Evolutionary conservation across 2,797 vertebrate genomes (phyloP), one percentile per base, ranked within the genome.

Genomic region (Ambastaia sidthimunki): DNA sequence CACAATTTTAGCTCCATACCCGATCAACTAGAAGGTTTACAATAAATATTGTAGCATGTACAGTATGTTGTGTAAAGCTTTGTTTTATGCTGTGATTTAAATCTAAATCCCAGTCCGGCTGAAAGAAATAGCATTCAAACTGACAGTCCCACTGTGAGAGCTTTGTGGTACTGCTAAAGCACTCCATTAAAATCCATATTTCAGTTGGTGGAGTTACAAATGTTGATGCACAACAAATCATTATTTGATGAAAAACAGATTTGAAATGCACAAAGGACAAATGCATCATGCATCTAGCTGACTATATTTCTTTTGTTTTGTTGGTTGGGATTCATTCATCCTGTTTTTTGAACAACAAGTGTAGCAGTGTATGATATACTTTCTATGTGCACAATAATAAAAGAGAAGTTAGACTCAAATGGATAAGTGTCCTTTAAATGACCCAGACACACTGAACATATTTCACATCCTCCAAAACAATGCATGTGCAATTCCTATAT

Each of bases 381-480:
- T 80, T 67, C 63, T 74, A 80, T 75, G 50, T 50, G 50, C 67
- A 75, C 74, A n/a, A 41, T 76, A 83, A 82, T 85, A 81, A 84
- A 48, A 69, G 16, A 62, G 71, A 55, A 80, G 66, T 78, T 78
- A 74, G 62, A 23, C 21, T 74, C 57, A 52, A 69, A 77, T 28
- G 16, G 23, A 62, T 7, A 10, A 69, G 57, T 47, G 78, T 78
- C 82, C 75, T 87, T 87, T 59, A 78, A 73, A 75, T 47, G 66
- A 37, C 78, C 75, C 23, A 31, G 48, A 66, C 69, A 63, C 76
- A 72, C 19, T 48, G 23, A 62, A 65, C 41, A 37, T 76, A 63
- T 80, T 47, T 74, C 55, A 75, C 74, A 79, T 15, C 47, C 47
- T 63, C 55, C 13, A 48, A 85, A 83, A 81, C 81, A 68, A 85